A percentile compares a stretch with the other conserved stretches of the same genome.
Evolutionary conservation across 2,797 vertebrate species (phyloP).

Genomic region (Triplophysa yarkandensis): DNA sequence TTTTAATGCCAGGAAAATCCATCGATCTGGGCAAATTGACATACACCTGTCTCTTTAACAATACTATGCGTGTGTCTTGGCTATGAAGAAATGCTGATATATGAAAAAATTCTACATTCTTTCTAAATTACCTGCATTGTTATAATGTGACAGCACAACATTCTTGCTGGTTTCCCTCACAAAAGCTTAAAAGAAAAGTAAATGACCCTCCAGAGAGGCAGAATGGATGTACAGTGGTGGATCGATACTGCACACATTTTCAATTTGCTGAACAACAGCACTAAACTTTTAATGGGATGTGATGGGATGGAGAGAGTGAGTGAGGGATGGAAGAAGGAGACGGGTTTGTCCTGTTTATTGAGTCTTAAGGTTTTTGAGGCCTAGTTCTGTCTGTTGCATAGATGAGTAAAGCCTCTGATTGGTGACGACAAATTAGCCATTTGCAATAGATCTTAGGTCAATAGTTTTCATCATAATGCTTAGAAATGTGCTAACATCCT

Average conservation of each 20-base stretch:
- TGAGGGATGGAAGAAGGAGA: conserved; percentile 1
- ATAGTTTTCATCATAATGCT: neutral
- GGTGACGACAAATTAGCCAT: neutral
- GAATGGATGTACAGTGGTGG: conserved; percentile 49
- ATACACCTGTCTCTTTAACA: neutral
- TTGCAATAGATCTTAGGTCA: neutral
- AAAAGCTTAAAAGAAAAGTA: conserved; percentile 45
- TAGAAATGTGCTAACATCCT: no score
- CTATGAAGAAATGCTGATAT: conserved; percentile 7
- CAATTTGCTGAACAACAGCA: conserved; percentile 49
- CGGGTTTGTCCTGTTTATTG: conserved; percentile 40
- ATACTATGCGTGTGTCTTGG: neutral
- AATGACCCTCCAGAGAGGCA: conserved; percentile 49
- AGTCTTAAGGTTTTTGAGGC: conserved; percentile 50
- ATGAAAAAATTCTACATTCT: neutral
- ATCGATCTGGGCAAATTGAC: neutral
- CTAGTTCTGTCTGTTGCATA: conserved; percentile 50
- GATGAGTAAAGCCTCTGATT: conserved; percentile 41
- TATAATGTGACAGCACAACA: neutral
- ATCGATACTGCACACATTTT: conserved; percentile 52
- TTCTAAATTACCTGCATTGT: neutral
- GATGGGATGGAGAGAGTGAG: conserved; percentile 35
- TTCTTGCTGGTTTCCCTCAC: conserved; percentile 23
- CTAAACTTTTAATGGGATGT: conserved; percentile 50
- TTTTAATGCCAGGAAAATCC: conserved; percentile 21